Evolutionary conservation across 2,888 invertebrate species (phyloP), one percentile per base, ranked within the genome.

Genomic region (Chymomyza amoena): DNA sequence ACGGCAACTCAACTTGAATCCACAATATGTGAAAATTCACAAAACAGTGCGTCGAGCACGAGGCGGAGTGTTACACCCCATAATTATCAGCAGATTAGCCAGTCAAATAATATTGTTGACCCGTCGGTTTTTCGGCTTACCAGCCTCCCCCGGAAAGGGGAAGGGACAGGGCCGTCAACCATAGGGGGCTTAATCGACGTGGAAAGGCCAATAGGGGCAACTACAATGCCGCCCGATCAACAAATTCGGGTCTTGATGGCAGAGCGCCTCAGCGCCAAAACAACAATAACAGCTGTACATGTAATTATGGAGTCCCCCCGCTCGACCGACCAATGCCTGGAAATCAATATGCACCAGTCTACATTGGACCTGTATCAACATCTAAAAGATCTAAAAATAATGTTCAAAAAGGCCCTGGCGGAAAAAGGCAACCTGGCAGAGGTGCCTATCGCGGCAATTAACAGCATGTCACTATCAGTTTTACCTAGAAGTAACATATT

Each of bases 121-220:
- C 85, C 72, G 66, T 74, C 85, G 83, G 73, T 57, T 84, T 84
- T 87, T 82, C 83, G 75, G 73, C 39, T 72, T 15, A 63, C 70
- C 73, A 72, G 80, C 80, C 82, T 70, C 65, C 73, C 72, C 20
- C 64, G 56, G 16, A 77, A 77, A 32, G 77, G 73, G 2, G 69
- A 76, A 63, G 79, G 84, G 20, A 80, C 72, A 16, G 16, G 61
- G 7, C 39, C 52, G 4, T 25, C 64, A 50, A 61, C 67, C 0
- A 56, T 18, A n/a, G 16, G 13, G 39, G 13, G 5, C 16, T 54
- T 6, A 18, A 18, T 6, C n/a, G 16, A 10, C 6, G 64, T n/a
- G 4, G 16, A 39, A 13, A 3, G 9, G n/a, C 52, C 10, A 7
- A 54, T 54, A 7, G 4, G 15, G 16, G 7, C 15, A 54, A 54